phyloP scores from a whole-genome alignment of 2,888 invertebrate genomes.

The Axea sp. region DNA sequence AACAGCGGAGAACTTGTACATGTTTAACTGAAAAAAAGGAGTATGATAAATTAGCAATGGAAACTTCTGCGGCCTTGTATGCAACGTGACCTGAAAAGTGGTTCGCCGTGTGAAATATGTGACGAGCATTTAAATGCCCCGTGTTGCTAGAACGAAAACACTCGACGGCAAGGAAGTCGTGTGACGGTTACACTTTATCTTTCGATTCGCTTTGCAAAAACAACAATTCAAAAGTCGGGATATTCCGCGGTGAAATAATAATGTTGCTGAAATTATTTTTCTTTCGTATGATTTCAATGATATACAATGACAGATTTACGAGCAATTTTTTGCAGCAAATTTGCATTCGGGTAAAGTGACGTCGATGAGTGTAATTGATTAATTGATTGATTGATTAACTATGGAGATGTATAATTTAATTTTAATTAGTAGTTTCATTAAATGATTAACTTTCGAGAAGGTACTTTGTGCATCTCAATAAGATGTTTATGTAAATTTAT shows the following conservation, averaged over 20 bases:
- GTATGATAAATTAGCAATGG: slow-evolving; percentile 2
- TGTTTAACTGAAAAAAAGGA: not conserved
- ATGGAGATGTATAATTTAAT: not conserved
- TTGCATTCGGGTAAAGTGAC: not conserved
- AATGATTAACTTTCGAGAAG: not conserved
- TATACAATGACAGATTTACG: too few relatives aligned
- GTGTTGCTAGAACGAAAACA: slow-evolving; percentile 9
- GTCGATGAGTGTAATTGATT: slow-evolving; percentile 6
- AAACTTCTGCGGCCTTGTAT: not conserved
- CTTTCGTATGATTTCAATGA: too few relatives aligned
- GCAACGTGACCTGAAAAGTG: not conserved
- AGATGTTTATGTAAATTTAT: too few relatives aligned
- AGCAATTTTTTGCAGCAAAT: not conserved
- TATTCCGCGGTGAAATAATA: too few relatives aligned
- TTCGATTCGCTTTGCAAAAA: slow-evolving; percentile 8
- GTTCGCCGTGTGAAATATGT: slow-evolving; percentile 8
- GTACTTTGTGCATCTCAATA: not conserved
- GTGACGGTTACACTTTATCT: slow-evolving; percentile 4
- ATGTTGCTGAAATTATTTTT: not conserved
- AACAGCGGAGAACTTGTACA: not conserved
- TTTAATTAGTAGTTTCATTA: slow-evolving; percentile 2
- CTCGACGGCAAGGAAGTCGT: slow-evolving; percentile 2
- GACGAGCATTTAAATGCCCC: slow-evolving; percentile 12
- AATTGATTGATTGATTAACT: slow-evolving; percentile 14
- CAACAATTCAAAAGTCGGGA: too few relatives aligned